Evolutionary conservation across 2,888 invertebrate genomes (phyloP).

Genomic region (Pachymerium ferrugineum): DNA sequence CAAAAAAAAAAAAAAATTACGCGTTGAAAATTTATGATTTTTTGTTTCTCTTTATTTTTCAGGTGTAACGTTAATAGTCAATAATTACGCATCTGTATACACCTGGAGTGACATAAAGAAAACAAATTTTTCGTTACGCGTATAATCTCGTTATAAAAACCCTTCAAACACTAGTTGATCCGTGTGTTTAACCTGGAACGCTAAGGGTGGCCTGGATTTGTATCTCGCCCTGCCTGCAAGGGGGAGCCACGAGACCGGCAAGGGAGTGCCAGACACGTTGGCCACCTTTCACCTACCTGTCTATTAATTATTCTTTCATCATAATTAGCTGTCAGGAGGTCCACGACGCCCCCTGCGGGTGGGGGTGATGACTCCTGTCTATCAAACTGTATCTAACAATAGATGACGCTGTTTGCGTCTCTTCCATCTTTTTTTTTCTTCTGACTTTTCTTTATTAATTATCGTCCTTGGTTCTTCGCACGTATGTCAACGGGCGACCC

Average conservation of each 20-base stretch:
- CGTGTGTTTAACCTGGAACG: too few relatives aligned
- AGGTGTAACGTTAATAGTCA: too few relatives aligned
- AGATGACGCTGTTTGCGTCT: neutral
- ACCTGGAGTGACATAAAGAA: too few relatives aligned
- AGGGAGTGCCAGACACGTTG: constrained; percentile 1
- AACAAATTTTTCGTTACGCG: too few relatives aligned
- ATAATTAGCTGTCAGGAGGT: constrained; percentile 24
- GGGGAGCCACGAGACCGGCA: neutral
- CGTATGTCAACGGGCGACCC: neutral
- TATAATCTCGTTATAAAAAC: too few relatives aligned
- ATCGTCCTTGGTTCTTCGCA: neutral
- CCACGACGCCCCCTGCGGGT: neutral
- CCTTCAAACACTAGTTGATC: too few relatives aligned
- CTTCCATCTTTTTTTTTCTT: neutral
- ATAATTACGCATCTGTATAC: too few relatives aligned
- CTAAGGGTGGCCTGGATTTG: neutral
- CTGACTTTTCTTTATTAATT: constrained; percentile 2
- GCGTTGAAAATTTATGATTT: too few relatives aligned
- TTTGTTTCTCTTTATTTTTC: too few relatives aligned
- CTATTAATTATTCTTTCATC: constrained; percentile 28
- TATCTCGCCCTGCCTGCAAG: neutral
- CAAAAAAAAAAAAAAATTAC: too few relatives aligned
- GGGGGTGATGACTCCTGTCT: constrained; percentile 23
- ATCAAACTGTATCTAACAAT: neutral
- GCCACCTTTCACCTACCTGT: constrained; percentile 21